Evolutionary conservation across 2,797 vertebrate genomes (phyloP).

Genomic region (Sebastes itinus): DNA sequence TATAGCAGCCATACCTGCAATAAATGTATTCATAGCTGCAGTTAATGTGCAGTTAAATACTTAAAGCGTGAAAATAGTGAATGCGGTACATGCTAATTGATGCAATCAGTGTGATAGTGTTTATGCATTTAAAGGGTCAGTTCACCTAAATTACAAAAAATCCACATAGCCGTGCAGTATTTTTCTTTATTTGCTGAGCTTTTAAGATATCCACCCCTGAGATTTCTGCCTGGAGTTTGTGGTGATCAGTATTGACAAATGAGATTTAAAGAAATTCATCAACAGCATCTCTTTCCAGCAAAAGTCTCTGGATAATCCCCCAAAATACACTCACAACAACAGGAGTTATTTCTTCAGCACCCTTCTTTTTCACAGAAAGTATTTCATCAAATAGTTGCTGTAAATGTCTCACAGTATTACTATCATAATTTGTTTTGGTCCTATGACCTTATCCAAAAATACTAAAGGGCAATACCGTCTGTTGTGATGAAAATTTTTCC

Average conservation of each 20-base stretch:
- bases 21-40: conserved; percentile 37
- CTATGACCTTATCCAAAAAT: background rate
- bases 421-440: background rate
- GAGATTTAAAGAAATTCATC: background rate
- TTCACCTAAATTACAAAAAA: background rate
- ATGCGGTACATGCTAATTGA: background rate
- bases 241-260: background rate
- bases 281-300: background rate
- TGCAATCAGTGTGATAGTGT: background rate
- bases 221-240: background rate
- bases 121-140: background rate
- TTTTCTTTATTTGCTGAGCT: background rate
- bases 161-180: background rate
- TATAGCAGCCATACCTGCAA: conserved; percentile 58
- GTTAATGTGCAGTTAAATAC: conserved; percentile 14
- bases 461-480: fast-evolving
- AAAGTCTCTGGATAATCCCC: background rate
- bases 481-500: background rate
- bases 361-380: background rate
- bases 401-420: background rate
- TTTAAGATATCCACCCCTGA: background rate
- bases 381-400: background rate
- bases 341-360: background rate
- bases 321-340: background rate
- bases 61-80: background rate